phyloP scores from a whole-genome alignment of 2,888 invertebrate species.

The Eustalomyia histrio region DNA sequence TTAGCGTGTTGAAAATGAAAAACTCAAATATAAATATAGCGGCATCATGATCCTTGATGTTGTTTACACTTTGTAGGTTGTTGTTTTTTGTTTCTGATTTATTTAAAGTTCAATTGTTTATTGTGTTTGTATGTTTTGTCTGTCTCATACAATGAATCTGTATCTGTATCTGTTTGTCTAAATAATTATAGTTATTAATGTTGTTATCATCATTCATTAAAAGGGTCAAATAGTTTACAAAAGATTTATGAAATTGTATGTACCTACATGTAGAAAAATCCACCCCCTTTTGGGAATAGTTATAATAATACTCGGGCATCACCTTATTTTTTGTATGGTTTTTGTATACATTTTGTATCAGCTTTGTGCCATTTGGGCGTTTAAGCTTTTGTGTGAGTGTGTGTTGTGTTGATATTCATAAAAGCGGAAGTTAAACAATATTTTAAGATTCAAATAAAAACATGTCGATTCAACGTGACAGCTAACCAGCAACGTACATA shows the following conservation, averaged over 20 bases:
- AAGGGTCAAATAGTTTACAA: conserved; percentile 50
- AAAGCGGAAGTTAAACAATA: conserved; percentile 27
- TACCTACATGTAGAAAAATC: background rate
- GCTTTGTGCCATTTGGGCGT: conserved; percentile 24
- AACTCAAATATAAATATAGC: conserved; percentile 19
- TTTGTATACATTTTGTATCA: conserved; percentile 32
- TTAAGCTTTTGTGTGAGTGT: background rate
- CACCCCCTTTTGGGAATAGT: conserved; percentile 12
- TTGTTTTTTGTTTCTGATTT: conserved; percentile 26
- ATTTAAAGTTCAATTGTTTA: conserved; percentile 34
- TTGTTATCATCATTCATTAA: conserved; percentile 29
- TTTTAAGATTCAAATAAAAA: conserved; percentile 37
- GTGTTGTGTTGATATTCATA: conserved; percentile 26
- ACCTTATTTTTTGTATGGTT: conserved; percentile 13
- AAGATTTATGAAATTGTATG: conserved; percentile 6
- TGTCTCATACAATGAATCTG: background rate
- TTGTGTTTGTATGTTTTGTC: conserved; percentile 8
- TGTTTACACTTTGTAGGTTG: background rate
- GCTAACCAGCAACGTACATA: background rate
- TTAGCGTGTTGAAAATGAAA: conserved; percentile 8
- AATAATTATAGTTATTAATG: conserved; percentile 59
- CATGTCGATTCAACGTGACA: conserved; percentile 52
- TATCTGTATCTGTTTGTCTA: conserved; percentile 44
- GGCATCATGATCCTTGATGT: conserved; percentile 26
- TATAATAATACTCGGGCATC: background rate